phyloP scores from a whole-genome alignment of 2,888 invertebrate genomes.

The Augiades crinisus region DNA sequence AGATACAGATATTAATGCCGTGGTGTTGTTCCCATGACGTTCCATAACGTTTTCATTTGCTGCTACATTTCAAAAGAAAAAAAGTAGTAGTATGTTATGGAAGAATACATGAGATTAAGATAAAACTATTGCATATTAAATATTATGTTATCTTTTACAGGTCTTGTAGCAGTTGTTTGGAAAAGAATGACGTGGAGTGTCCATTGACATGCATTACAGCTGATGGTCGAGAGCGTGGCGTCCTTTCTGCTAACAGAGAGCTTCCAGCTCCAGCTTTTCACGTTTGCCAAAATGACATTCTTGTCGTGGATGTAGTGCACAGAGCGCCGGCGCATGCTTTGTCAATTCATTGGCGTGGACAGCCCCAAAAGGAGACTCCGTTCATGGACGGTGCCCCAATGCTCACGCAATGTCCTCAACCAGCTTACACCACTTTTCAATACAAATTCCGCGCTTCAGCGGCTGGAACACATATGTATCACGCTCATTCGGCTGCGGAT shows the following conservation, averaged over 20 bases:
- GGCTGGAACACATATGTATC: conserved; percentile 88
- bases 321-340: conserved; percentile 86
- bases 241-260: conserved; percentile 84
- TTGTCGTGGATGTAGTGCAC: conserved; percentile 89
- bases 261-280: conserved; percentile 84
- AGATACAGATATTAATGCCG: too few relatives aligned
- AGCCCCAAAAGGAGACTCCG: conserved; percentile 84
- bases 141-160: conserved; percentile 60
- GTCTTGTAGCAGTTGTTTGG: conserved; percentile 85
- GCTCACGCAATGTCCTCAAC: conserved; percentile 89
- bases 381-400: conserved; percentile 91
- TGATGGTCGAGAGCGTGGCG: conserved; percentile 83
- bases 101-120: too few relatives aligned
- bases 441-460: conserved; percentile 88
- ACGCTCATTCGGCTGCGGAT: conserved; percentile 86
- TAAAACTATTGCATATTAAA: too few relatives aligned
- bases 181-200: conserved; percentile 81
- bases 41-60: too few relatives aligned
- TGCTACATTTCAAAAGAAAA: too few relatives aligned
- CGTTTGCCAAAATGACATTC: conserved; percentile 88
- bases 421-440: conserved; percentile 87
- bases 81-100: too few relatives aligned
- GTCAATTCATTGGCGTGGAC: conserved; percentile 91
- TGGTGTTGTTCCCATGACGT: too few relatives aligned
- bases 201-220: conserved; percentile 84